phyloP scores from a whole-genome alignment of 2,888 invertebrate species.

The Cheilosia pagana region DNA sequence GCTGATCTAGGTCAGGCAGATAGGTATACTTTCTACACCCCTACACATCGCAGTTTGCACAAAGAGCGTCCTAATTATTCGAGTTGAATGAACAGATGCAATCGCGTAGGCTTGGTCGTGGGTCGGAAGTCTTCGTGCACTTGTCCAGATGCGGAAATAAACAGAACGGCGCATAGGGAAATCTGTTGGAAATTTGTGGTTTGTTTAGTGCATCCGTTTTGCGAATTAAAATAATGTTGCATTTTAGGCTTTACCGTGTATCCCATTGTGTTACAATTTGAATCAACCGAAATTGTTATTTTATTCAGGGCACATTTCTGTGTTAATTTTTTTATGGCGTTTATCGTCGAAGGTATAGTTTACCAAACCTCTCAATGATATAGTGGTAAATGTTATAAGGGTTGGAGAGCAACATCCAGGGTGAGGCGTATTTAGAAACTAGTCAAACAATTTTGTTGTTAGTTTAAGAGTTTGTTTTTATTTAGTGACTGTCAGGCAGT shows the following conservation, averaged over 20 bases:
- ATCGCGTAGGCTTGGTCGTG: conserved; percentile 39
- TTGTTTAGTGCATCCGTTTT: conserved; percentile 61
- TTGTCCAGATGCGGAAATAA: conserved; percentile 68
- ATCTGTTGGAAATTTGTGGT: conserved; percentile 43
- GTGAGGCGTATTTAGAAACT: no score
- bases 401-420: no score
- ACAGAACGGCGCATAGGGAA: neutral
- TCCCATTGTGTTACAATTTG: neutral
- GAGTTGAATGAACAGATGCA: conserved; percentile 70
- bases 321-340: no score
- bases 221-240: neutral
- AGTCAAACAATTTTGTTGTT: no score
- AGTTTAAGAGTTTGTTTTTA: no score
- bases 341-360: no score
- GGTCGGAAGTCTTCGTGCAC: conserved; percentile 39
- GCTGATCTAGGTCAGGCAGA: conserved; percentile 47
- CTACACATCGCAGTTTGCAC: neutral
- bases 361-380: no score
- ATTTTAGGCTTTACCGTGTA: conserved; percentile 13
- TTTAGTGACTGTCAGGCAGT: no score
- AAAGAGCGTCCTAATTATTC: conserved; percentile 63
- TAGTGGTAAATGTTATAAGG: no score
- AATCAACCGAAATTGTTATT: neutral
- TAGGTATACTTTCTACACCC: conserved; percentile 19
- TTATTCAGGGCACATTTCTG: no score